Evolutionary conservation across 2,797 vertebrate species (phyloP).

Genomic region (Threskiornis aethiopicus): DNA sequence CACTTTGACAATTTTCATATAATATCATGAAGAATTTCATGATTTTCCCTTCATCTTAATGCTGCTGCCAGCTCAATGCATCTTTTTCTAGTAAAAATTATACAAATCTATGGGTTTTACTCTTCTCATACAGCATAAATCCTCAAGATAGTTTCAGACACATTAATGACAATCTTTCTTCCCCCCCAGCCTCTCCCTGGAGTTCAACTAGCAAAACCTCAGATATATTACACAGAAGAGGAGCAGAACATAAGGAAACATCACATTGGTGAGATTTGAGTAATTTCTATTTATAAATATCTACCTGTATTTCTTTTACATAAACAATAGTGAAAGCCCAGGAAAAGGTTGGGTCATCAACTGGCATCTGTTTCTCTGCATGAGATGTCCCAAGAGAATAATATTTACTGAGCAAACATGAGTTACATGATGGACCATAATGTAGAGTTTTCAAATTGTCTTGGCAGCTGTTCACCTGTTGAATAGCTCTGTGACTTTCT

Average conservation of each 20-base stretch:
- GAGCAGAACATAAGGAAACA: background rate
- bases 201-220: constrained; percentile 22
- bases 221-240: constrained; percentile 7
- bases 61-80: constrained; percentile 54
- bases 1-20: constrained; percentile 68
- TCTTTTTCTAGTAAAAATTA: constrained; percentile 69
- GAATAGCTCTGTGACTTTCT: constrained; percentile 64
- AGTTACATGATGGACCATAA: constrained; percentile 49
- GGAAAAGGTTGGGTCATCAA: constrained; percentile 20
- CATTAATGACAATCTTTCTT: constrained; percentile 19
- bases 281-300: constrained; percentile 40
- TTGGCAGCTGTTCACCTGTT: constrained; percentile 71
- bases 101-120: constrained; percentile 60
- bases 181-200: background rate
- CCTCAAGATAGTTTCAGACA: constrained; percentile 39
- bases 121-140: constrained; percentile 48
- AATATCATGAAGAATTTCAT: constrained; percentile 64
- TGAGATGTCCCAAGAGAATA: constrained; percentile 47
- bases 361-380: constrained; percentile 40
- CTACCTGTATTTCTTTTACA: constrained; percentile 32
- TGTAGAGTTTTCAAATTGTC: constrained; percentile 60
- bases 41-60: constrained; percentile 61
- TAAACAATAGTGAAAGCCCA: constrained; percentile 33
- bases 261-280: constrained; percentile 41
- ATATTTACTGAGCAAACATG: constrained; percentile 42